Percentiles rank a stretch among this genome's conserved stretches.
phyloP scores from a whole-genome alignment of 1,140 invertebrate species.

The Drosophila arizonae region DNA sequence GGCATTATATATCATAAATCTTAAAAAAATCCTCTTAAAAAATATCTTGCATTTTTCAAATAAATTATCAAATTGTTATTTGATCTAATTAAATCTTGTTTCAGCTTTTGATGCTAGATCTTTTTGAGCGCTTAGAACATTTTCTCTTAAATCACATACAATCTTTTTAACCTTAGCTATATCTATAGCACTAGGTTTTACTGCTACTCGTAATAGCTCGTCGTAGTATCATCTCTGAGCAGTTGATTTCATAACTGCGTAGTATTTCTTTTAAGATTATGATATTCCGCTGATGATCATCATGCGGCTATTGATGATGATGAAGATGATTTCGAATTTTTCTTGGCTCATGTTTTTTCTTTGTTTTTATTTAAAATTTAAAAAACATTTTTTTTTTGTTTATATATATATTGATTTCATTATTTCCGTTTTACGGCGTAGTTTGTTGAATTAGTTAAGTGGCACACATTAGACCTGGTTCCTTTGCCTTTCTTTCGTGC shows the following conservation, averaged over 20 bases:
- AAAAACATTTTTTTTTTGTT: conserved; percentile 14
- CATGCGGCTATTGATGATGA: conserved; percentile 36
- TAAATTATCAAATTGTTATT: too few species aligned
- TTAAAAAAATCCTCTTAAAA: too few species aligned
- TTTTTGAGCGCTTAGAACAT: too few species aligned
- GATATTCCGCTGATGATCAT: conserved; percentile 43
- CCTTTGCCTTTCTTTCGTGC: conserved; percentile 30
- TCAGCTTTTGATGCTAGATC: too few species aligned
- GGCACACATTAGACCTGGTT: conserved; percentile 52
- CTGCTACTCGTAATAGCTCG: background rate
- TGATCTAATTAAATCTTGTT: too few species aligned
- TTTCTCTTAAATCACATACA: too few species aligned
- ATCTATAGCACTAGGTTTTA: background rate
- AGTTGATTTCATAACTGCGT: conserved; percentile 74
- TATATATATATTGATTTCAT: conserved; percentile 63
- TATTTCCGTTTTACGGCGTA: conserved; percentile 56
- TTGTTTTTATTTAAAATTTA: conserved; percentile 12
- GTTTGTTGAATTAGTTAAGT: conserved; percentile 79
- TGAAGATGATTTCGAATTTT: conserved; percentile 66
- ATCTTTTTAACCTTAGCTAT: background rate
- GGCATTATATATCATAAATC: too few species aligned
- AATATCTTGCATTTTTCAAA: too few species aligned
- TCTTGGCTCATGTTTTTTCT: conserved; percentile 38
- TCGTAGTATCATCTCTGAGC: conserved; percentile 14
- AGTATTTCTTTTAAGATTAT: conserved; percentile 49